These are phyloP conservation scores for Drusus annulatus DNA, from an alignment of 1,140 invertebrate species.

Conservation along the genomic window DNA sequence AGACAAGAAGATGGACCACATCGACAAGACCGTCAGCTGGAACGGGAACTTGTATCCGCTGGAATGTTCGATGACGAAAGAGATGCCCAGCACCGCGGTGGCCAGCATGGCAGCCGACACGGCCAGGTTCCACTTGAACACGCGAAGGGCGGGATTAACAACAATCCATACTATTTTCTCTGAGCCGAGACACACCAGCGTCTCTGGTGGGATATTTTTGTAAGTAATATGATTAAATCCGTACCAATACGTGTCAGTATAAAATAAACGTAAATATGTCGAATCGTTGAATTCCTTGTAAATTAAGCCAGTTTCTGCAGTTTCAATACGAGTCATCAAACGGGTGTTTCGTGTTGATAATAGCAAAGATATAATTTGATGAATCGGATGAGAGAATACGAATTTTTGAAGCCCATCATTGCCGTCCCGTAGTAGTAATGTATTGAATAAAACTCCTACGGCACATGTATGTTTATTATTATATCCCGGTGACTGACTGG, in stretches of 20 bases:
- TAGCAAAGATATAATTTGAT: background rate
- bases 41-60: background rate
- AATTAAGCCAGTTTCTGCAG: background rate
- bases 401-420: background rate
- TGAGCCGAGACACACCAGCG: background rate
- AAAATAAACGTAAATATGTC: background rate
- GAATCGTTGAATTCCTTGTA: background rate
- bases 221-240: background rate
- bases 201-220: background rate
- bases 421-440: background rate
- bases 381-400: background rate
- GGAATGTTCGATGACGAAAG: background rate
- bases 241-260: background rate
- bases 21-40: background rate
- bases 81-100: background rate
- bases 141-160: background rate
- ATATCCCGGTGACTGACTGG: background rate
- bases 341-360: background rate
- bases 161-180: background rate
- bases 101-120: background rate
- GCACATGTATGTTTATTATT: background rate
- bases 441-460: background rate
- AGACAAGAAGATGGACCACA: constrained; percentile 23
- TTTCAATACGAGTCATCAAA: background rate
- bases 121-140: background rate